Evolutionary conservation across 2,888 invertebrate species (phyloP).

Genomic region (Cosmia trapezina): DNA sequence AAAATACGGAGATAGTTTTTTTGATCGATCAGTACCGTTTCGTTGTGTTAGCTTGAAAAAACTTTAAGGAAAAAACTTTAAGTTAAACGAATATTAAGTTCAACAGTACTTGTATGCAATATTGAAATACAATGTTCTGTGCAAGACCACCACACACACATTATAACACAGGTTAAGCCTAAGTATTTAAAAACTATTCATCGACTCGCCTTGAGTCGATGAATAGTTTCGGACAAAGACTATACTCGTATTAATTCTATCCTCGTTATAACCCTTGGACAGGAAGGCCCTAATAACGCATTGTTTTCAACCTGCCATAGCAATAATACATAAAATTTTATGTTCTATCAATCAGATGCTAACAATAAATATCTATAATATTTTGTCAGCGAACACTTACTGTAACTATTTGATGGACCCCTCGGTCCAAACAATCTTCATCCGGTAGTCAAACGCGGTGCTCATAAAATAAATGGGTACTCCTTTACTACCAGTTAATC

Average conservation of each 20-base stretch:
- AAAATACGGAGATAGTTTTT: background rate
- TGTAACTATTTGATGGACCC: slow-evolving; percentile 79
- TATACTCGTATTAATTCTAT: background rate
- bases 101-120: background rate
- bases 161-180: background rate
- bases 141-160: background rate
- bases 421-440: slow-evolving; percentile 66
- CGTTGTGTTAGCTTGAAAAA: background rate
- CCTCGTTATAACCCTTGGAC: background rate
- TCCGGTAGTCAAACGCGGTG: slow-evolving; percentile 59
- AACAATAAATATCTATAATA: slow-evolving; percentile 75
- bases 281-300: slow-evolving; percentile 16
- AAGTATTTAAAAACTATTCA: background rate
- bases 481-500: slow-evolving; percentile 54
- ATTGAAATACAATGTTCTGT: background rate
- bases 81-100: background rate
- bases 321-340: slow-evolving; percentile 36
- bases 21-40: too few relatives aligned
- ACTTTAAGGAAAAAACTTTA: background rate
- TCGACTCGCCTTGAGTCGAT: too few relatives aligned
- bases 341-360: slow-evolving; percentile 62
- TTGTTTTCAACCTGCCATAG: slow-evolving; percentile 22
- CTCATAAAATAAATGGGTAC: slow-evolving; percentile 59
- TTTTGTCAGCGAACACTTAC: slow-evolving; percentile 82
- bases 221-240: background rate